Conservation (phyloP, 2,113 vertebrate species). For the Dicerorhinus sumatrensis region DNA sequence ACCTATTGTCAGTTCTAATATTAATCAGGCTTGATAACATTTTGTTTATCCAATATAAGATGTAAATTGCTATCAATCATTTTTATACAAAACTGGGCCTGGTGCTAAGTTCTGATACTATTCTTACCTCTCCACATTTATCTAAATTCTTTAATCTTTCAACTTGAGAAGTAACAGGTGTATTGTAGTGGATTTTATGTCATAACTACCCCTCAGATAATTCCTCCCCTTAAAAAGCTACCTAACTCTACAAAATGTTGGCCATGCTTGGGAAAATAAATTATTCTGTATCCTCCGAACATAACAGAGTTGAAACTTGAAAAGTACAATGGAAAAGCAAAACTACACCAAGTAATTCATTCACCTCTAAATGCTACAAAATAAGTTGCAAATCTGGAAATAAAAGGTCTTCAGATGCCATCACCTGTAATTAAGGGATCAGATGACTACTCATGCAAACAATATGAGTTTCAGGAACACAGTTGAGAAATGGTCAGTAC, state of each 20-base stretch:
- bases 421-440: background rate
- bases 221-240: background rate
- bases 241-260: background rate
- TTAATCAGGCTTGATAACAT: slow-evolving; percentile 3
- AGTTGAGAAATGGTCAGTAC: background rate
- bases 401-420: background rate
- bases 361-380: background rate
- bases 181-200: background rate
- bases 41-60: background rate
- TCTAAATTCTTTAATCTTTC: slow-evolving; percentile 29
- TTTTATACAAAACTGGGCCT: background rate
- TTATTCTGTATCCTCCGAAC: background rate
- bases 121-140: background rate
- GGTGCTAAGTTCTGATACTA: background rate
- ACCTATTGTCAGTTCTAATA: background rate
- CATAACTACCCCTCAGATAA: background rate
- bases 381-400: background rate
- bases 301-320: slow-evolving; percentile 29
- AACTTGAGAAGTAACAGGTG: background rate
- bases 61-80: slow-evolving; percentile 4
- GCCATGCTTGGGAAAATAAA: background rate
- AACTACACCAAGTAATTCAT: background rate
- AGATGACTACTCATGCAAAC: background rate
- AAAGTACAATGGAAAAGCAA: background rate
- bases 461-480: background rate